Evolutionary conservation across 2,113 vertebrate genomes (phyloP), one percentile per base, ranked within the genome.

Genomic region (Aptenodytes forsteri): DNA sequence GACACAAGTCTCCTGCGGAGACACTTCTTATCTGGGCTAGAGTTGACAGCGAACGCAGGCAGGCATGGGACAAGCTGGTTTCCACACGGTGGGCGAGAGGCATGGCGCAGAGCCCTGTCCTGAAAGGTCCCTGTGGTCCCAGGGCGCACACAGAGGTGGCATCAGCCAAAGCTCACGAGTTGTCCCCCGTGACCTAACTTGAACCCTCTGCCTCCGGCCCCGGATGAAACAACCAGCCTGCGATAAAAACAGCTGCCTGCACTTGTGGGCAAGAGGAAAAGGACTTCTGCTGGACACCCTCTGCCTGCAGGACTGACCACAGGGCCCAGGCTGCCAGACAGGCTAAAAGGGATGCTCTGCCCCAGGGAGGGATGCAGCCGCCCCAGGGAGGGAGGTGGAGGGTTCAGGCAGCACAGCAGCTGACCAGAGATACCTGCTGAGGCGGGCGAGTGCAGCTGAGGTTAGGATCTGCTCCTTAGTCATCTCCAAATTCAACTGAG

Each of bases 1-100:
- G 90, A 76, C 76, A 82, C 58, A 62, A 89, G 27, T 36, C 70
- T 94, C 71, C 46, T 4, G 11, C 0, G 2, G 81, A 82, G 79
- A 94, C 95, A 92, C 72, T 87, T 93, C 81, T 82, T 55, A 75
- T 91, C 91, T 73, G 84, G 95, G 87, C 38, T n/a, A 93, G 92
- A 97, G 94, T 79, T 95, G 92, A 97, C 77, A 92, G 70, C 0
- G 26, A 67, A 25, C 0, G 12, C 0, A 0, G 54, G 46, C 70
- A 50, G 44, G 76, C n/a, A 23, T 2, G 64, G 67, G 71, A 11
- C 10, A 10, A 62, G 55, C 38, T 18, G 32, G 69, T 46, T 86
- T 67, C 88, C 83, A 78, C 12, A 30, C 0, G 46, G 55, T 0
- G 16, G 40, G 69, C 0, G 0, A 86, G 40, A 78, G 30, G 19